Percentiles rank a stretch among this genome's conserved stretches.
phyloP scores from a whole-genome alignment of 2,113 vertebrate genomes.

The Pelecanoides urinatrix region DNA sequence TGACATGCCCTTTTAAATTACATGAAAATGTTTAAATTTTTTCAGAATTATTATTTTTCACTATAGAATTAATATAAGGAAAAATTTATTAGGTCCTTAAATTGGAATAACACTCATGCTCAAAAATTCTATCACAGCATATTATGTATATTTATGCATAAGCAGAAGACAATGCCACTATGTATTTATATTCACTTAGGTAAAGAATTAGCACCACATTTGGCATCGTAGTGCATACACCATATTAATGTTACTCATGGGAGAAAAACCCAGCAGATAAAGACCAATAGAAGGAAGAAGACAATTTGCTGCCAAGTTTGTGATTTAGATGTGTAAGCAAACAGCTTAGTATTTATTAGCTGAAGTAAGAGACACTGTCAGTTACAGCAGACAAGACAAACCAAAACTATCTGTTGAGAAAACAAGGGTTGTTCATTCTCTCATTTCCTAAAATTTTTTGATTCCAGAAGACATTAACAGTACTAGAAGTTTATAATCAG shows the following conservation, averaged over 20 bases:
- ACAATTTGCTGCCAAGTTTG: neutral
- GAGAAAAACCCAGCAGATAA: constrained; percentile 33
- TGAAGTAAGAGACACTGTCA: neutral
- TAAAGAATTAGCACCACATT: constrained; percentile 44
- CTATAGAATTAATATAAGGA: neutral
- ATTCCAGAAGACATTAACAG: neutral
- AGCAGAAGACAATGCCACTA: constrained; percentile 4
- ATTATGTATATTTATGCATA: constrained; percentile 10
- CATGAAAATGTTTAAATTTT: neutral
- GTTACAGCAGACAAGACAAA: neutral
- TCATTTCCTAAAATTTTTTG: neutral
- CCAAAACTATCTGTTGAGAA: neutral
- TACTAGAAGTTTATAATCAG: neutral
- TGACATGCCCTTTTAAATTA: neutral
- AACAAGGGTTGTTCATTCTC: neutral
- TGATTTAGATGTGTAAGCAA: neutral
- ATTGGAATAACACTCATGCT: neutral
- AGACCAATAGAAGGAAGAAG: neutral
- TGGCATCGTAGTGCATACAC: constrained; percentile 8
- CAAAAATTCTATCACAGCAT: neutral
- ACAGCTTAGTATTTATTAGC: constrained; percentile 12
- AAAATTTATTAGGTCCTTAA: neutral
- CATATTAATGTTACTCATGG: constrained; percentile 31
- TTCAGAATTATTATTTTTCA: neutral
- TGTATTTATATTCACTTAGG: constrained; percentile 2